Evolutionary conservation across 2,888 invertebrate genomes (phyloP).

Genomic region (Teinopalpus imperialis): DNA sequence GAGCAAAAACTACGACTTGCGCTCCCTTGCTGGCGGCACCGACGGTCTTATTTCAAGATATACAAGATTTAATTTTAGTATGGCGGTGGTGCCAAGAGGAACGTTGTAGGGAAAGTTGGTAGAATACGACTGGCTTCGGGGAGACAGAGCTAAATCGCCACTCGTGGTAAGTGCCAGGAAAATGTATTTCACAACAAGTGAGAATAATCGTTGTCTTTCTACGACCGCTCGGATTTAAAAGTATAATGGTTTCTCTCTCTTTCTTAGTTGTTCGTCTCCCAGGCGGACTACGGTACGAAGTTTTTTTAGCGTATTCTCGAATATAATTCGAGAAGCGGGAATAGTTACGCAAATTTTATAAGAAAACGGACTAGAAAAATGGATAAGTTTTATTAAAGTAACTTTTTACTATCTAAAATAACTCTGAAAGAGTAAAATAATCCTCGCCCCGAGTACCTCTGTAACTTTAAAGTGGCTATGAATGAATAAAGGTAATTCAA

Average conservation of each 20-base stretch:
- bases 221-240: conserved; percentile 51
- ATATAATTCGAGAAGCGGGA: conserved; percentile 24
- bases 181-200: conserved; percentile 75
- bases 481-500: too few species aligned
- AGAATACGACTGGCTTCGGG: conserved; percentile 38
- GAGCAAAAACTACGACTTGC: conserved; percentile 37
- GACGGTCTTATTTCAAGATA: conserved; percentile 39
- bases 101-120: conserved; percentile 42
- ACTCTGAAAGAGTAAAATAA: neutral
- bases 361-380: conserved; percentile 1
- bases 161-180: conserved; percentile 69
- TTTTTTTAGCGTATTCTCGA: conserved; percentile 2
- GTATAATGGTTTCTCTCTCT: conserved; percentile 43
- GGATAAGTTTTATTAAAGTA: neutral
- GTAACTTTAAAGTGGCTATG: too few species aligned
- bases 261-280: conserved; percentile 24
- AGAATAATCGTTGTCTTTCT: conserved; percentile 71
- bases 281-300: conserved; percentile 5
- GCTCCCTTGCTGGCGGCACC: conserved; percentile 29
- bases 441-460: too few species aligned
- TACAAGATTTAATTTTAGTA: conserved; percentile 58
- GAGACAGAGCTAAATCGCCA: conserved; percentile 74
- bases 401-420: conserved; percentile 1
- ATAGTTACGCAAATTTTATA: conserved; percentile 39
- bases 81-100: conserved; percentile 34